phyloP scores from a whole-genome alignment of 2,888 invertebrate genomes.

The Polyommatus iphigenia region DNA sequence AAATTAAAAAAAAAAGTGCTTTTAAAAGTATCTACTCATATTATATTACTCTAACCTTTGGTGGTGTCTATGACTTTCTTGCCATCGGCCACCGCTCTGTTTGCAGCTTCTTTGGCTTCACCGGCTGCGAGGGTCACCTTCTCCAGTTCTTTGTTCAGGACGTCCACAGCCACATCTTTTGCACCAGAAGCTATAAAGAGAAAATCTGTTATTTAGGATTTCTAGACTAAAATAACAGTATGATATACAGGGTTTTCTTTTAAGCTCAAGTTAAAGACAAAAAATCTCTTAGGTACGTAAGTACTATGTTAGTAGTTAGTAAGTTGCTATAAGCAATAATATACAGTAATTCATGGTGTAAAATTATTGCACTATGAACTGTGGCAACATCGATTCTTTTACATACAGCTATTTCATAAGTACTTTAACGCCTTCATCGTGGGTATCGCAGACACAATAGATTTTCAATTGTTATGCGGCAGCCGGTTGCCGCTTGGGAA shows the following conservation, averaged over 20 bases:
- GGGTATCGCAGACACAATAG: too few relatives aligned
- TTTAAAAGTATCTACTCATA: background rate
- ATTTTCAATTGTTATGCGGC: too few relatives aligned
- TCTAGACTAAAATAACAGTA: background rate
- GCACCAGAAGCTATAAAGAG: constrained; percentile 59
- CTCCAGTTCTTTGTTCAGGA: constrained; percentile 74
- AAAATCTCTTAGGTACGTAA: too few relatives aligned
- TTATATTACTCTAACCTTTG: constrained; percentile 56
- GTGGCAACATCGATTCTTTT: too few relatives aligned
- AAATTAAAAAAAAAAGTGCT: constrained; percentile 25
- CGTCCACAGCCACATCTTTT: constrained; percentile 75
- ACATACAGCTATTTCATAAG: background rate
- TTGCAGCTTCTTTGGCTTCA: constrained; percentile 70
- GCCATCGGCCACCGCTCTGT: constrained; percentile 70
- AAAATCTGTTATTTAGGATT: background rate
- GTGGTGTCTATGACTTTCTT: constrained; percentile 73
- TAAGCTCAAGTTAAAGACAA: too few relatives aligned
- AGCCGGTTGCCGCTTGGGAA: too few relatives aligned
- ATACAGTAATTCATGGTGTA: too few relatives aligned
- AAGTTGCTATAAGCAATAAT: too few relatives aligned
- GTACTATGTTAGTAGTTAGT: too few relatives aligned
- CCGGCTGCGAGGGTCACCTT: constrained; percentile 74
- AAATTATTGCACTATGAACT: too few relatives aligned
- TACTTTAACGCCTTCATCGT: background rate
- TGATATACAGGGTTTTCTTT: too few relatives aligned